Evolutionary conservation across 2,888 invertebrate species (phyloP).

Genomic region (Laothoe populi): DNA sequence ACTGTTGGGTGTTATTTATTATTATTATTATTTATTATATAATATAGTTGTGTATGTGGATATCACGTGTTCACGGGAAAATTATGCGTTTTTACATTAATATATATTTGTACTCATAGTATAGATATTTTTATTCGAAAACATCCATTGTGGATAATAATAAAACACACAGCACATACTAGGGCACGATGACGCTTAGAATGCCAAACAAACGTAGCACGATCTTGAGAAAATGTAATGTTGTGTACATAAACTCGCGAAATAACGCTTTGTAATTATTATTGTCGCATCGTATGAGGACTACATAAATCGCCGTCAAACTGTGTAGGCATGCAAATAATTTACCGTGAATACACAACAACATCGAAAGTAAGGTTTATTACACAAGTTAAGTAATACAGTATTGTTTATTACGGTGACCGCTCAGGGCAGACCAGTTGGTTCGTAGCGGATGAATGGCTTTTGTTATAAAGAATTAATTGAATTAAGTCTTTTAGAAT

Average conservation of each 20-base stretch:
- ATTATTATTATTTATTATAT: too few relatives aligned
- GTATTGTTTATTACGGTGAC: slow-evolving; percentile 35
- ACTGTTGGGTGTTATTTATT: too few relatives aligned
- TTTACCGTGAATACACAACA: slow-evolving; percentile 35
- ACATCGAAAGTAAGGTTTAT: slow-evolving; percentile 22
- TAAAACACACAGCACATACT: background rate
- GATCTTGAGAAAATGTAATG: slow-evolving; percentile 17
- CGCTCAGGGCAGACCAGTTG: background rate
- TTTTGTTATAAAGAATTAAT: slow-evolving; percentile 22
- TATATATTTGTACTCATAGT: too few relatives aligned
- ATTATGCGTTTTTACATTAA: too few relatives aligned
- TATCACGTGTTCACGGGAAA: too few relatives aligned
- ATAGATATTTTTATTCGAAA: too few relatives aligned
- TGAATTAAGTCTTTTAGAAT: slow-evolving; percentile 23
- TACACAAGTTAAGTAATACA: slow-evolving; percentile 37
- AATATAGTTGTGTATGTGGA: too few relatives aligned
- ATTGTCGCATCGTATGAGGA: slow-evolving; percentile 39
- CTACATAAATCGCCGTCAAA: slow-evolving; percentile 40
- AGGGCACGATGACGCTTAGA: background rate
- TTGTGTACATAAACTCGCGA: slow-evolving; percentile 17
- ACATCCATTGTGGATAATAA: background rate
- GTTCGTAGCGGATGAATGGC: slow-evolving; percentile 17
- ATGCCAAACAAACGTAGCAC: slow-evolving; percentile 23
- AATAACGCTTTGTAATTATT: slow-evolving; percentile 38
- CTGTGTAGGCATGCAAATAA: slow-evolving; percentile 33